Evolutionary conservation across 2,113 vertebrate species (phyloP).

Genomic region (Etia nguti): DNA sequence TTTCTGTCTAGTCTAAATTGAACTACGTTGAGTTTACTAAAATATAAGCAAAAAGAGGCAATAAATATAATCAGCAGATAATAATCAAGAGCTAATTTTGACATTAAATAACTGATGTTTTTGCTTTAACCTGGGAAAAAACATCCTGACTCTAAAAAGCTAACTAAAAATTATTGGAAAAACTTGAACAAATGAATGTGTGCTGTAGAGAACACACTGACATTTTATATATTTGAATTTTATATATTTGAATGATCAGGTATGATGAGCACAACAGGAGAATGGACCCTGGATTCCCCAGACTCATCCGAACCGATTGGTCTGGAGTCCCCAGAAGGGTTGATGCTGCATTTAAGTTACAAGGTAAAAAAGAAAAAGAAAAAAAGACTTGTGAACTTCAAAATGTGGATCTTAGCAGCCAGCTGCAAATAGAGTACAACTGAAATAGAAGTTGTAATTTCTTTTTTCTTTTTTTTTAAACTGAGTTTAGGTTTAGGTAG

Average conservation of each 20-base stretch:
- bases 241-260: neutral
- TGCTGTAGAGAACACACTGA: neutral
- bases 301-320: constrained; percentile 37
- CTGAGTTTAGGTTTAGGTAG: constrained; percentile 6
- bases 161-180: neutral
- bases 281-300: constrained; percentile 54
- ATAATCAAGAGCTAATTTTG: neutral
- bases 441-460: constrained; percentile 34
- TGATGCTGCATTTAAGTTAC: constrained; percentile 47
- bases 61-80: neutral
- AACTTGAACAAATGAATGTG: neutral
- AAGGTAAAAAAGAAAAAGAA: constrained; percentile 19
- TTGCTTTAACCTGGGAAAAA: neutral
- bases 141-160: neutral
- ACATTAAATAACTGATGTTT: neutral
- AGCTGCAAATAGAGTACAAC: neutral
- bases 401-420: neutral
- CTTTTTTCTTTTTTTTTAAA: constrained; percentile 18
- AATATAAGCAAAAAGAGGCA: neutral
- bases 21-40: neutral
- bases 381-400: neutral
- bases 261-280: constrained; percentile 47
- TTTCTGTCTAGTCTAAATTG: neutral
- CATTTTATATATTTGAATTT: neutral
- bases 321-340: constrained; percentile 30